A percentile compares a stretch with the other conserved stretches of the same genome.
Conservation (phyloP, 2,797 vertebrate species). For the Picus viridis region DNA sequence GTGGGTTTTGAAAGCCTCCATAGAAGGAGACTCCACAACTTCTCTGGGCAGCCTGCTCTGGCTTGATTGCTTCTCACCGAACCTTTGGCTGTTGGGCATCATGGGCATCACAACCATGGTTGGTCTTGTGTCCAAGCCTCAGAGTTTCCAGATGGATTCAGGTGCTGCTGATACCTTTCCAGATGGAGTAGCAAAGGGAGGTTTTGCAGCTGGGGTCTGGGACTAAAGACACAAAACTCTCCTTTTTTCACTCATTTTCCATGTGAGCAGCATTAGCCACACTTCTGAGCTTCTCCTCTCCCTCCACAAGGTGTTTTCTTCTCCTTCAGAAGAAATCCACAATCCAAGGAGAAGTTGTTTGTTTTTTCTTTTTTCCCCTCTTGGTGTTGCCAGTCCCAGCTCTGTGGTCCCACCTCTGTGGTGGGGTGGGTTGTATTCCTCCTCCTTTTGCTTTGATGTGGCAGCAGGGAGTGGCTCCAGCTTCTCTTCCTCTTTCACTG, state of each 20-base stretch:
- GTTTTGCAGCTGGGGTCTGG: accelerated
- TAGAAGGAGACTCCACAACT: too few species aligned
- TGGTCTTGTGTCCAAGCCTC: not conserved
- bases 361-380: not conserved
- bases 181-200: not conserved
- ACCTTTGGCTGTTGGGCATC: too few species aligned
- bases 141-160: accelerated
- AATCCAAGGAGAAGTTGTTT: too few species aligned
- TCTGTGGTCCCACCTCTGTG: not conserved
- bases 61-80: not conserved
- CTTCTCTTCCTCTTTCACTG: accelerated
- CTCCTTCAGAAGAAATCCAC: not conserved
- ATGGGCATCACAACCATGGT: not conserved
- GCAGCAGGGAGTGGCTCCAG: not conserved
- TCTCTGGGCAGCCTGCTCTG: too few species aligned
- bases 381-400: not conserved
- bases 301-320: not conserved
- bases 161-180: not conserved
- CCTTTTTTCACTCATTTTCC: not conserved
- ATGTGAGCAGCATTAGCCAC: accelerated
- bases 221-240: not conserved
- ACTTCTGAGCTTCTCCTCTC: not conserved
- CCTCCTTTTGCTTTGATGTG: not conserved
- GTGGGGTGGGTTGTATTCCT: not conserved
- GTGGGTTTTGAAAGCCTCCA: too few species aligned